Conservation (phyloP, 2,797 vertebrate genomes). For the Anguilla obscura region DNA sequence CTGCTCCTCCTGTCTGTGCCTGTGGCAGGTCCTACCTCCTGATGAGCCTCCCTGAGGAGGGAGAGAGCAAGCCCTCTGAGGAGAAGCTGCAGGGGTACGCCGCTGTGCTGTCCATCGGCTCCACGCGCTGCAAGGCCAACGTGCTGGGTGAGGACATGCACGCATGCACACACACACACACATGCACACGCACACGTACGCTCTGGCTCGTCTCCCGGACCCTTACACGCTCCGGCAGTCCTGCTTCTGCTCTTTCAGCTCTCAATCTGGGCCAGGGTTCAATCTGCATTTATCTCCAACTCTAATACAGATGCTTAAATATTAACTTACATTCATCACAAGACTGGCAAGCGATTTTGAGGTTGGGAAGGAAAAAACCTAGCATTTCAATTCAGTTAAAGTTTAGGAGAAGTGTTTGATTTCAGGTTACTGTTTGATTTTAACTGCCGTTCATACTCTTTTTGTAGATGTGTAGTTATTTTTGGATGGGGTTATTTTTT, state of each 20-base stretch:
- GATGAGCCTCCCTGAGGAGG: slow-evolving; percentile 89
- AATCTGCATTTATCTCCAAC: no score
- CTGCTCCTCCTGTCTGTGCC: background rate
- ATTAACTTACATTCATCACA: no score
- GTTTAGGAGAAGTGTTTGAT: background rate
- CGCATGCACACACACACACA: background rate
- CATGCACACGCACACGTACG: no score
- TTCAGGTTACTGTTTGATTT: background rate
- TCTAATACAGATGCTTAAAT: no score
- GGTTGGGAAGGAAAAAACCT: no score
- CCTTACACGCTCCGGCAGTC: no score
- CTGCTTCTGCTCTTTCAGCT: no score
- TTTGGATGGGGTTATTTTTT: background rate
- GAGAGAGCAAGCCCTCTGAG: slow-evolving; percentile 81
- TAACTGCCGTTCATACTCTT: no score
- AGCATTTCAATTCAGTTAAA: background rate
- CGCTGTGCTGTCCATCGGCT: slow-evolving; percentile 90
- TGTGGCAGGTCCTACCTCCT: slow-evolving; percentile 86
- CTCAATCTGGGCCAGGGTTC: no score
- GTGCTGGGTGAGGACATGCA: slow-evolving; percentile 76
- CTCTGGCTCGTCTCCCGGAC: no score
- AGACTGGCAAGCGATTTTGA: no score
- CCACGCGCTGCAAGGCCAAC: slow-evolving; percentile 92
- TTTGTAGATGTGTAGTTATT: background rate
- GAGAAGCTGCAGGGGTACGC: slow-evolving; percentile 90